A percentile compares a stretch with the other conserved stretches of the same genome.
Conservation (phyloP, 2,888 invertebrate genomes). For the Strigamia maritima region DNA sequence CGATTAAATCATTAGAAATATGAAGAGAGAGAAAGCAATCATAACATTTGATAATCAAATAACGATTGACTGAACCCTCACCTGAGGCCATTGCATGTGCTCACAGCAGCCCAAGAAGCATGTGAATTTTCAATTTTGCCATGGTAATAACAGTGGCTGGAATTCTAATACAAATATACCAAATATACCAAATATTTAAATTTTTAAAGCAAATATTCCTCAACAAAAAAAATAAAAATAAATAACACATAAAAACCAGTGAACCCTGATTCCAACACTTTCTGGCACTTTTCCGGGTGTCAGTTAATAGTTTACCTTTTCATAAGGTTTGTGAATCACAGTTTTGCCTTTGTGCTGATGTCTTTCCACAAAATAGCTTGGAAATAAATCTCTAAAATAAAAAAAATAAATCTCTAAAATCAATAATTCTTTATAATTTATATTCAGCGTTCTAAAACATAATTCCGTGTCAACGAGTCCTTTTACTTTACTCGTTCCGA, state of each 20-base stretch:
- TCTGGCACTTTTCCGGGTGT: conserved; percentile 34
- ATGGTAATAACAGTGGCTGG: conserved; percentile 71
- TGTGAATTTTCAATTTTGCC: conserved; percentile 68
- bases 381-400: conserved; percentile 61
- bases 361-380: conserved; percentile 64
- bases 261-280: neutral
- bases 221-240: neutral
- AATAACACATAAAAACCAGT: neutral
- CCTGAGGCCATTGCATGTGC: conserved; percentile 69
- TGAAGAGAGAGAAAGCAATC: neutral
- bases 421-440: too few species aligned
- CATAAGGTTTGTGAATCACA: conserved; percentile 59
- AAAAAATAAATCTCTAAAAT: conserved; percentile 12
- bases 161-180: conserved; percentile 57
- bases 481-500: too few species aligned
- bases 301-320: conserved; percentile 54
- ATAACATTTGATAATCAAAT: neutral
- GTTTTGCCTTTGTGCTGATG: conserved; percentile 61
- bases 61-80: conserved; percentile 43
- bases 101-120: conserved; percentile 76
- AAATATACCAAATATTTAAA: neutral
- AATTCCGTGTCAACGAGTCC: too few species aligned
- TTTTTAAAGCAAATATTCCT: neutral
- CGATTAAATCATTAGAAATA: neutral
- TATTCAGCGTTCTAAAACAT: too few species aligned